These are phyloP conservation scores for Lepidochrysops patricia DNA, from an alignment of 2,888 invertebrate genomes.

Conservation along the genomic window DNA sequence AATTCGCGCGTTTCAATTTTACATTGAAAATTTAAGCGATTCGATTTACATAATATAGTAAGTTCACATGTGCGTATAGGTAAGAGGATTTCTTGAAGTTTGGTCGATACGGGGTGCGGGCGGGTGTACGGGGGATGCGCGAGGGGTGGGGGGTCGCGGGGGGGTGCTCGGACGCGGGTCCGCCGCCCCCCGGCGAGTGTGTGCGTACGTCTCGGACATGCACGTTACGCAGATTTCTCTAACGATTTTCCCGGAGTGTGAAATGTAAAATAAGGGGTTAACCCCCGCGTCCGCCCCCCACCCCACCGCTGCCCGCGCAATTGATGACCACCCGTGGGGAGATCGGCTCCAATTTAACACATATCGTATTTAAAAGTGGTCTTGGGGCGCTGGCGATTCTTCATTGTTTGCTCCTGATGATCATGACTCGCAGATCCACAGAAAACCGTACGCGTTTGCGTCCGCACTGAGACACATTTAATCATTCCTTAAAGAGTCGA, in stretches of 20 bases:
- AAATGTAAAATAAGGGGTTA: conserved; percentile 76
- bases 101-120: conserved; percentile 53
- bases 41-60: conserved; percentile 37
- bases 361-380: conserved; percentile 69
- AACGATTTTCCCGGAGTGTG: conserved; percentile 75
- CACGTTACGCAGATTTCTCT: conserved; percentile 74
- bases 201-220: conserved; percentile 69
- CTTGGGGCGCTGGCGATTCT: conserved; percentile 31
- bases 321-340: conserved; percentile 67
- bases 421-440: background rate
- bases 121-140: conserved; percentile 36
- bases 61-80: conserved; percentile 55
- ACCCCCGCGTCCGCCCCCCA: conserved; percentile 44
- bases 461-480: no score
- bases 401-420: background rate
- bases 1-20: background rate
- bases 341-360: conserved; percentile 70
- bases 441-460: background rate
- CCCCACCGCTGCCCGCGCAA: conserved; percentile 49
- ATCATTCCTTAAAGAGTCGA: no score
- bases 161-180: conserved; percentile 46
- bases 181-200: conserved; percentile 32
- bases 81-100: conserved; percentile 72
- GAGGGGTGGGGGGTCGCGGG: conserved; percentile 41
- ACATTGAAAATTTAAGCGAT: conserved; percentile 20